Evolutionary conservation across 1,140 invertebrate genomes (phyloP), one percentile per base, ranked within the genome.

Genomic region (Cyclargus thomasi): DNA sequence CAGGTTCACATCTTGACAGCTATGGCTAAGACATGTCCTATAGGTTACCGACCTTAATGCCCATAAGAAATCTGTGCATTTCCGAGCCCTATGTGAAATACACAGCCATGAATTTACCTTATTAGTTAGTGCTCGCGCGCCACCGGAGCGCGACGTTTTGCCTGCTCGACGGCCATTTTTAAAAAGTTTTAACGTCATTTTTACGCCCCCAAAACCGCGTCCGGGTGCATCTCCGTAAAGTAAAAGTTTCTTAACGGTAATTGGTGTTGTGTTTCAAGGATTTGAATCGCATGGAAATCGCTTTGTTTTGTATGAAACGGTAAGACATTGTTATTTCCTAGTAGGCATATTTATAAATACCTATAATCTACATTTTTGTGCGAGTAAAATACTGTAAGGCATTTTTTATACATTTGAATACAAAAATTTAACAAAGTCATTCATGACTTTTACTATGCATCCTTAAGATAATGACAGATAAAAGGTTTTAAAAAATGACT

Each of bases 141-240:
- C 72, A 78, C 6, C 77, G 72, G 69, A 74, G 79, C 74, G 74
- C 70, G 78, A 80, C 79, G 80, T 77, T 63, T 72, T 69, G 64
- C 64, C 68, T 16, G 72, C 22, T 68, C 59, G 67, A 53, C 70
- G 68, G 78, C 78, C 78, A 80, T 78, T 73, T 79, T 76, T 55
- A 47, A 70, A 74, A 69, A 70, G 36, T 63, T 29, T 66, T 63
- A 66, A 62, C 63, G 57, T 68, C 35, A 68, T 64, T 71, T 65
- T 65, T 67, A 67, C 65, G 69, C 55, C 39, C 39, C 70, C 47
- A 62, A 68, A 68, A 70, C 29, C 62, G 17, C 72, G 66, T 69
- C 63, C 63, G 35, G 62, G 36, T 14, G 67, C 67, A 70, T 69
- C 68, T 68, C 66, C 22, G 65, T 63, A 55, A 63, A n/a, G 14